These are phyloP conservation scores for Paracanthobrama guichenoti DNA, from an alignment of 2,113 vertebrate genomes.

Conservation along the genomic window DNA sequence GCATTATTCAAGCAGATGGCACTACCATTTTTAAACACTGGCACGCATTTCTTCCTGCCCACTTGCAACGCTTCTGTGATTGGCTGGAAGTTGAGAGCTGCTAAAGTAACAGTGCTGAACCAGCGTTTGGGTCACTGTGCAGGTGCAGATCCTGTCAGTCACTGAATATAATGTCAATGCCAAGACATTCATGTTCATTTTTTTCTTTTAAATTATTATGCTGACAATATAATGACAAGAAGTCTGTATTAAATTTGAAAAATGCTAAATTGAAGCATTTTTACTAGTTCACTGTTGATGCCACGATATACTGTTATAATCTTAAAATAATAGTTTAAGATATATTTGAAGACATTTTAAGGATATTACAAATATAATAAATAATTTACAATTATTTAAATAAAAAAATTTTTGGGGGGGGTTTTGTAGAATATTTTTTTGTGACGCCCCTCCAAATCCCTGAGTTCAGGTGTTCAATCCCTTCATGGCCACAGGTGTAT, in stretches of 20 bases:
- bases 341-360: too few species aligned
- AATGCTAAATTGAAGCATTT: neutral
- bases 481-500: too few species aligned
- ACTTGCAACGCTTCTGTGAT: neutral
- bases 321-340: too few species aligned
- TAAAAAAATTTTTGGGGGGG: too few species aligned
- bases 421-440: too few species aligned
- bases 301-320: neutral
- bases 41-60: neutral
- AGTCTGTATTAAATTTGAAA: neutral
- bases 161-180: too few species aligned
- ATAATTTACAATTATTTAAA: too few species aligned
- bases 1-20: neutral
- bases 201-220: neutral
- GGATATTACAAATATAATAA: too few species aligned
- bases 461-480: too few species aligned
- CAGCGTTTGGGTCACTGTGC: neutral
- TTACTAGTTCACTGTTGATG: neutral
- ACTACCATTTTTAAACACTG: neutral
- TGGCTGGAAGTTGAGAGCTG: neutral
- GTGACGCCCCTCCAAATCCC: too few species aligned
- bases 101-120: neutral
- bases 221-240: neutral
- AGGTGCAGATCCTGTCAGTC: neutral
- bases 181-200: neutral